These are phyloP conservation scores for Chaetoderma sp. DNA, from an alignment of 2,888 invertebrate genomes.

Conservation along the genomic window DNA sequence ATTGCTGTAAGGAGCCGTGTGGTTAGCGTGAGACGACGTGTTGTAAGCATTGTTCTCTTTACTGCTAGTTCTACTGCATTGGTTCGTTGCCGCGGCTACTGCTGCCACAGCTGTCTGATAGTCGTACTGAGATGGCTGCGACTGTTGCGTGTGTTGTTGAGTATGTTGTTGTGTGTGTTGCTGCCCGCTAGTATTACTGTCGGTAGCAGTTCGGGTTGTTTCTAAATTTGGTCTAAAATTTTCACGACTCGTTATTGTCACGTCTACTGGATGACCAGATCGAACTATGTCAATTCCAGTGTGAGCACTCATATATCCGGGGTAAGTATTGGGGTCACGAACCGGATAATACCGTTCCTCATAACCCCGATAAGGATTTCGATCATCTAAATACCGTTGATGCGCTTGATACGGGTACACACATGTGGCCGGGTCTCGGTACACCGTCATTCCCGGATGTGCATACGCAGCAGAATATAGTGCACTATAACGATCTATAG, in stretches of 20 bases:
- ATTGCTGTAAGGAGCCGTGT: slow-evolving; percentile 62
- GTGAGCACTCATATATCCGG: slow-evolving; percentile 39
- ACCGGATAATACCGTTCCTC: slow-evolving; percentile 51
- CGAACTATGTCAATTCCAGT: slow-evolving; percentile 34
- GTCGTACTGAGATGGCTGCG: slow-evolving; percentile 27
- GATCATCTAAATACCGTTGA: slow-evolving; percentile 53
- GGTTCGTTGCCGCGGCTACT: slow-evolving; percentile 31
- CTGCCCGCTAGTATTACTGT: slow-evolving; percentile 2
- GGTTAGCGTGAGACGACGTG: slow-evolving; percentile 39
- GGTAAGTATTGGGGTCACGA: slow-evolving; percentile 43
- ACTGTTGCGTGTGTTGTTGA: too few species aligned
- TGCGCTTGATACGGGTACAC: slow-evolving; percentile 48
- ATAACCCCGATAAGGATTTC: slow-evolving; percentile 43
- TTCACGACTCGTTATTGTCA: slow-evolving; percentile 32
- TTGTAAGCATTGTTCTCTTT: slow-evolving; percentile 51
- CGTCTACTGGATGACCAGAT: slow-evolving; percentile 32
- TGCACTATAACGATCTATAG: slow-evolving; percentile 55
- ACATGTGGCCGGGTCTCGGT: slow-evolving; percentile 39
- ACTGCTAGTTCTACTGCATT: slow-evolving; percentile 56
- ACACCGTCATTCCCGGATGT: slow-evolving; percentile 44
- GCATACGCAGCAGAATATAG: slow-evolving; percentile 49
- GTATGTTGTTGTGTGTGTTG: slow-evolving; percentile 3
- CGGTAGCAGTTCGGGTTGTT: slow-evolving; percentile 31
- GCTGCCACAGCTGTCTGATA: slow-evolving; percentile 28
- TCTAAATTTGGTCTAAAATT: slow-evolving; percentile 32